Base-by-base conservation (phyloP, 2,888 invertebrate species). In the Atethmia centrago region DNA sequence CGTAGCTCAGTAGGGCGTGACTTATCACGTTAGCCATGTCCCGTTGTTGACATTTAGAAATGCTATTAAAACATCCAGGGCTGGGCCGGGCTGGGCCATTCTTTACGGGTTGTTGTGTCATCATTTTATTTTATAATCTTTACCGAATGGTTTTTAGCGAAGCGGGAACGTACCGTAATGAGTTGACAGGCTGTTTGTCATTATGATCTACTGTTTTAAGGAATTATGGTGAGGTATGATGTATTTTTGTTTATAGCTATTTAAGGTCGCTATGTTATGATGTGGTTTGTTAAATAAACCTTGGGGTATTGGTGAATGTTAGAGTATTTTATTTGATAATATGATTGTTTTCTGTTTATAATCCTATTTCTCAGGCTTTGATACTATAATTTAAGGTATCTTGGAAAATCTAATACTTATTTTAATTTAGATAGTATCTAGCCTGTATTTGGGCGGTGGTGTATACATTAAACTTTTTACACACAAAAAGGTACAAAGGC, bases 1-100 rank as follows among this genome's bases (percentile, higher is more conserved):
- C 82, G 85, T 70, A 69, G 86, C 76, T 78, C 88, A 84, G 40
- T 86, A 85, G 87, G 80, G 85, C 90, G 90, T 90, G 90, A 87
- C 88, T 88, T 89, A 90, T 90, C 89, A 83, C 86, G 79, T 90
- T 85, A 88, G 84, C 72, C 87, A 80, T 83, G 80, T 84, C 87
- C 88, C 88, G 88, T 84, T 86, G 88, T 84, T 91, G 91, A 90
- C 91, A 91, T 91, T 91, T 91, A 89, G 89, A 89, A 90, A 89
- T 84, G 90, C 90, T 89, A 91, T 91, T 88, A 90, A 88, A 90
- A 87, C 84, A 88, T 86, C 81, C 77, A 73, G 62, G 72, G 77
- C 76, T 63, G 63, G 63, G 45, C 45, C 40, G 62, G 62, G 63
- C 49, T 31, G 16, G 71, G 77, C 73, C 72, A 74, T 82, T 84